phyloP scores from a whole-genome alignment of 2,797 vertebrate genomes.

The Urophycis tenuis region DNA sequence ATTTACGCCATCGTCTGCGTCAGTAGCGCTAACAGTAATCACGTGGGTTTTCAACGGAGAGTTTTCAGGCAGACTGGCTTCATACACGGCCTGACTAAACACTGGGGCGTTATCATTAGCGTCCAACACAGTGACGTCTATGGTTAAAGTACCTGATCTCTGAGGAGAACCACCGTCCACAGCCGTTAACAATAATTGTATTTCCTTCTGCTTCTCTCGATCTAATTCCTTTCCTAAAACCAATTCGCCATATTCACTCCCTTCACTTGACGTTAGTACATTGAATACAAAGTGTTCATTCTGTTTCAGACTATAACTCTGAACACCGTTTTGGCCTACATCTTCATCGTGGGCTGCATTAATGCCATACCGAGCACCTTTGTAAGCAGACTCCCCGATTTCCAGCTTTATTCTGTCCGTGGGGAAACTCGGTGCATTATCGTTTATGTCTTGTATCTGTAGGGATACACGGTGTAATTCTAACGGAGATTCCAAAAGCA shows the following conservation, averaged over 20 bases:
- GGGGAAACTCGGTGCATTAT: conserved; percentile 68
- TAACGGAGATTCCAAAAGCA: conserved; percentile 68
- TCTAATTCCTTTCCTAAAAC: conserved; percentile 60
- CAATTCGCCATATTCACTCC: conserved; percentile 49
- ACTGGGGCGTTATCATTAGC: conserved; percentile 63
- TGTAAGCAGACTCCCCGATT: conserved; percentile 36
- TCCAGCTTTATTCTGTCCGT: conserved; percentile 58
- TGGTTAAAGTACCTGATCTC: conserved; percentile 56
- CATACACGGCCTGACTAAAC: conserved; percentile 52
- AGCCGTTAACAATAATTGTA: conserved; percentile 52
- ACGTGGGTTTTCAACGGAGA: conserved; percentile 32
- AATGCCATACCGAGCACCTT: conserved; percentile 51
- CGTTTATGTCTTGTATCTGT: conserved; percentile 67
- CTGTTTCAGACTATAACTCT: conserved; percentile 54
- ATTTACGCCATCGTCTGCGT: conserved; percentile 59
- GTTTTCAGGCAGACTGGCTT: conserved; percentile 49
- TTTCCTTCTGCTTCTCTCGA: conserved; percentile 48
- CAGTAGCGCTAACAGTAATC: conserved; percentile 47
- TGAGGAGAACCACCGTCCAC: conserved; percentile 60
- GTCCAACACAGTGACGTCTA: conserved; percentile 58
- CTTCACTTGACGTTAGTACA: conserved; percentile 35
- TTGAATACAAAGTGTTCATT: conserved; percentile 53
- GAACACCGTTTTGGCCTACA: conserved; percentile 43
- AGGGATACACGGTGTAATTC: conserved; percentile 58
- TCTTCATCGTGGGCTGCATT: conserved; percentile 51